Percentiles rank a stretch among this genome's conserved stretches.
Conservation (phyloP, 2,888 invertebrate species). For the Phyllotreta cruciferae region DNA sequence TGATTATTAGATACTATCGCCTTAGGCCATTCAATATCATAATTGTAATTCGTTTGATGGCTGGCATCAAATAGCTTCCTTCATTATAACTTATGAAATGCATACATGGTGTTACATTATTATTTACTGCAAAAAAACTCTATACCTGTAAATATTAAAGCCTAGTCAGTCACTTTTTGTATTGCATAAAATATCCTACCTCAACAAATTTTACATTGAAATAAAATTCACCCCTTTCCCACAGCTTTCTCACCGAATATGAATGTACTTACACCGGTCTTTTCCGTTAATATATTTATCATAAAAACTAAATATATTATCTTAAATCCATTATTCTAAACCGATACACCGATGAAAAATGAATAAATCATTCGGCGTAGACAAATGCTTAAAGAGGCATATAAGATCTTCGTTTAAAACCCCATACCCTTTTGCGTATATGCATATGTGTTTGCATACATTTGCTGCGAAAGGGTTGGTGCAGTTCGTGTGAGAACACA, state of each 20-base stretch:
- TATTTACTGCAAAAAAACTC: no score
- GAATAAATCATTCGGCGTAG: constrained; percentile 45
- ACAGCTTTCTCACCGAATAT: no score
- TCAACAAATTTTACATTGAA: no score
- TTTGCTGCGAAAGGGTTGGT: constrained; percentile 27
- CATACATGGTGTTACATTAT: no score
- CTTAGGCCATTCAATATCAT: neutral
- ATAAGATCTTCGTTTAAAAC: constrained; percentile 39
- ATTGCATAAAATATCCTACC: no score
- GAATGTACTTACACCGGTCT: neutral
- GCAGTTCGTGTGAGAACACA: constrained; percentile 31
- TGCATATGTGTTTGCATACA: constrained; percentile 37
- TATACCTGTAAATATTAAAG: no score
- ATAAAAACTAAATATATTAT: constrained; percentile 52
- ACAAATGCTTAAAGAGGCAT: constrained; percentile 20
- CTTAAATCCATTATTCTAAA: constrained; percentile 41
- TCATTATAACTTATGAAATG: no score
- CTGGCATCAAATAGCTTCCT: no score
- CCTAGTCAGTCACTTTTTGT: no score
- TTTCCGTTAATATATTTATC: constrained; percentile 51
- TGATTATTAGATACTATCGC: neutral
- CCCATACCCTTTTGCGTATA: constrained; percentile 44
- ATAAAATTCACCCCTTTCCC: no score
- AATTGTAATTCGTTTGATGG: no score
- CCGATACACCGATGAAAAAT: constrained; percentile 52